phyloP scores from a whole-genome alignment of 2,888 invertebrate genomes.

The Tuberolachnus salignus region DNA sequence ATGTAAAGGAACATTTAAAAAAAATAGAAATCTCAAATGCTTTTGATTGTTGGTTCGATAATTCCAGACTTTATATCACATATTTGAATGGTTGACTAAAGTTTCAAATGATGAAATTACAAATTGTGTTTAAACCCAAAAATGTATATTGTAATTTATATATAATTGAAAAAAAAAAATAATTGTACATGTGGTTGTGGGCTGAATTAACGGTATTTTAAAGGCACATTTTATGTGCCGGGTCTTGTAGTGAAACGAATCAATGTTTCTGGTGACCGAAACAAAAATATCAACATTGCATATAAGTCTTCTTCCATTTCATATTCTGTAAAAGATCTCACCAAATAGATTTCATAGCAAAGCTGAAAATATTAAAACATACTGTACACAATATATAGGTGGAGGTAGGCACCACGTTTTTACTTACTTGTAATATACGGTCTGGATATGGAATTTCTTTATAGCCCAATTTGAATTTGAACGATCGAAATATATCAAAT shows the following conservation, averaged over 20 bases:
- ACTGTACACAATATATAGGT: constrained; percentile 8
- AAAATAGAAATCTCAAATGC: too few relatives aligned
- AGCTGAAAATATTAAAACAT: constrained; percentile 56
- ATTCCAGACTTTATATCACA: too few relatives aligned
- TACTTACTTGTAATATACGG: constrained; percentile 61
- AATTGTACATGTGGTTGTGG: too few relatives aligned
- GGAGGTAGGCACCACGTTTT: neutral
- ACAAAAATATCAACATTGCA: constrained; percentile 69
- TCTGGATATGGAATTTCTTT: constrained; percentile 60
- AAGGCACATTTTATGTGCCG: neutral
- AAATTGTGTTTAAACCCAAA: too few relatives aligned
- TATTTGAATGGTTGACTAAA: too few relatives aligned
- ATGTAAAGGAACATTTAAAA: too few relatives aligned
- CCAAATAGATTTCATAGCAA: constrained; percentile 59
- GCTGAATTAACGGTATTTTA: too few relatives aligned
- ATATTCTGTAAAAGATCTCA: constrained; percentile 64
- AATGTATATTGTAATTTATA: too few relatives aligned
- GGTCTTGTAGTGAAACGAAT: constrained; percentile 65
- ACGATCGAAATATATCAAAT: constrained; percentile 53
- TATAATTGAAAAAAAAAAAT: too few relatives aligned
- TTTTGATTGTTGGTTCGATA: too few relatives aligned
- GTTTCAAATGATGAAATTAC: too few relatives aligned
- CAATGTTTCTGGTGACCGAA: constrained; percentile 68
- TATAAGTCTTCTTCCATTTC: constrained; percentile 69
- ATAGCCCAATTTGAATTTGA: constrained; percentile 55